A percentile compares a stretch with the other conserved stretches of the same genome.
phyloP scores from a whole-genome alignment of 2,113 vertebrate species.

The Lipophrys pholis region DNA sequence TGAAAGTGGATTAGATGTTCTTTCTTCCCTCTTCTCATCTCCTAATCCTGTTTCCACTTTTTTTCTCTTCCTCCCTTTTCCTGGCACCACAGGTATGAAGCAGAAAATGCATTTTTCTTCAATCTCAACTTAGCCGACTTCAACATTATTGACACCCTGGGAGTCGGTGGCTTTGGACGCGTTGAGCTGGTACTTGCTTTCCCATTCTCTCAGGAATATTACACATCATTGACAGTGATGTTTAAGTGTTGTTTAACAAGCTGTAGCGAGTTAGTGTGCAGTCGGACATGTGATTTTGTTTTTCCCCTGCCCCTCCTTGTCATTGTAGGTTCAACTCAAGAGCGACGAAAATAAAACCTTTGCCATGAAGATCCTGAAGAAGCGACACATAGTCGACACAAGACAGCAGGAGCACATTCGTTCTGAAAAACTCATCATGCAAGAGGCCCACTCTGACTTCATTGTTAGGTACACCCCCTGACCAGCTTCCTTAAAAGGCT shows the following conservation, averaged over 20 bases:
- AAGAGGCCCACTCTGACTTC: constrained; percentile 97
- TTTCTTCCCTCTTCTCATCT: constrained; percentile 61
- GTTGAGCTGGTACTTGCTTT: constrained; percentile 82
- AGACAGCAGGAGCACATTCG: constrained; percentile 98
- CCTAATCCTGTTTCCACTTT: constrained; percentile 65
- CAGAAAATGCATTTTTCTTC: constrained; percentile 86
- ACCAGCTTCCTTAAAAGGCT: neutral
- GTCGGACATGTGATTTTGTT: neutral
- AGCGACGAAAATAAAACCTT: constrained; percentile 97
- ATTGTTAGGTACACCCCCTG: constrained; percentile 90
- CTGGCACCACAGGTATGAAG: constrained; percentile 89
- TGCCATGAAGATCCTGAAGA: constrained; percentile 99
- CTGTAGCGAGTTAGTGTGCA: neutral
- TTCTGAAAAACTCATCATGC: constrained; percentile 99
- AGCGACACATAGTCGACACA: constrained; percentile 96
- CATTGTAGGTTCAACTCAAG: constrained; percentile 93
- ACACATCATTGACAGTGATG: neutral
- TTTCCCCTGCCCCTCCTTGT: neutral
- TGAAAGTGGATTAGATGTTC: constrained; percentile 71
- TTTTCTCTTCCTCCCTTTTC: constrained; percentile 11
- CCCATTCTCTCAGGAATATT: neutral
- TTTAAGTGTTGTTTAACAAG: neutral
- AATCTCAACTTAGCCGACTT: constrained; percentile 85
- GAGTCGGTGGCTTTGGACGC: constrained; percentile 92
- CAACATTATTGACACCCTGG: constrained; percentile 91